These are phyloP conservation scores for Psylliodes chrysocephalus DNA, from an alignment of 2,888 invertebrate genomes.

Conservation along the genomic window DNA sequence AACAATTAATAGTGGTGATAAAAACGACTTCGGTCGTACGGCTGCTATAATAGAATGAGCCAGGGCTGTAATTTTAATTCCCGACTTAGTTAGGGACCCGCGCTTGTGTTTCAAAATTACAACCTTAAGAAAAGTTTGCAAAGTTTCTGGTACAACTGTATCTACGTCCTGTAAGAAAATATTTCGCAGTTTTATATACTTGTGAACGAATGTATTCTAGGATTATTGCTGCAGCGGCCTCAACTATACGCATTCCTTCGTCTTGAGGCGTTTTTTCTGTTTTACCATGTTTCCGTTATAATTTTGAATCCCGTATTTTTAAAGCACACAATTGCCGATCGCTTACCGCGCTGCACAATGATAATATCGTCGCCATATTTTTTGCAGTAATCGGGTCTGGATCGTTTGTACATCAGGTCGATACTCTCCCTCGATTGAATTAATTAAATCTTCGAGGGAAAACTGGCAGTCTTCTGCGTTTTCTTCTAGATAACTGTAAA, in stretches of 20 bases:
- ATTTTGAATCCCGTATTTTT: conserved; percentile 25
- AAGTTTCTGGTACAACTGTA: conserved; percentile 21
- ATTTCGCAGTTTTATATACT: conserved; percentile 24
- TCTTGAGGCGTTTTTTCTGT: conserved; percentile 28
- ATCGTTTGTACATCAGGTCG: not conserved
- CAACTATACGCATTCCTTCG: conserved; percentile 39
- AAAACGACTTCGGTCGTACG: conserved; percentile 38
- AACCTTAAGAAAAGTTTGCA: not conserved
- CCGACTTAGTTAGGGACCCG: conserved; percentile 12
- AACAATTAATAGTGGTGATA: conserved; percentile 36
- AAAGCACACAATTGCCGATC: no score
- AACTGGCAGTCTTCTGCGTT: not conserved
- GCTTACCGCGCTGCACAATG: not conserved
- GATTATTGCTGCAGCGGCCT: conserved; percentile 37
- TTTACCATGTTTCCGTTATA: conserved; percentile 18
- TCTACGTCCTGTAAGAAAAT: conserved; percentile 6
- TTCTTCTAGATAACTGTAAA: not conserved
- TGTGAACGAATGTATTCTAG: conserved; percentile 33
- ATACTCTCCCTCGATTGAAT: not conserved
- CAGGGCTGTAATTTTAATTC: conserved; percentile 22
- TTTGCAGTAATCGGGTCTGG: not conserved
- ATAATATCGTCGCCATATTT: conserved; percentile 1
- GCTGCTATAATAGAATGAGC: conserved; percentile 35
- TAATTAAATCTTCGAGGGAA: not conserved
- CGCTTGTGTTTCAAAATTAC: conserved; percentile 18